Conservation (phyloP, 2,797 vertebrate genomes). For the Okamejei kenojei region DNA sequence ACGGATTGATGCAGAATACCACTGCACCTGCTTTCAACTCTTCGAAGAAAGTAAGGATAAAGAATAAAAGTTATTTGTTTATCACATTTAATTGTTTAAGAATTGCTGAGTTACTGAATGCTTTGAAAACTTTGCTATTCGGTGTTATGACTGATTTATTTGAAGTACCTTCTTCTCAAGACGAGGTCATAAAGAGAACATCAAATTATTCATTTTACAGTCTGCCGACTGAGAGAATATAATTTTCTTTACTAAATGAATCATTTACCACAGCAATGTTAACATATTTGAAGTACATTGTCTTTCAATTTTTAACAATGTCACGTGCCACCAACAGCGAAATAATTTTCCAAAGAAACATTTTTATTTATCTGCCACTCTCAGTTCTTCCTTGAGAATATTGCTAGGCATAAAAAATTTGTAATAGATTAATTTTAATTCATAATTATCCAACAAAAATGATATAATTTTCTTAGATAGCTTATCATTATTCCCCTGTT, state of each 20-base stretch:
- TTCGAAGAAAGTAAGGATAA: neutral
- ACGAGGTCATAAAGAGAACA: neutral
- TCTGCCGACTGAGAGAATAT: slow-evolving; percentile 28
- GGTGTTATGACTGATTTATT: slow-evolving; percentile 26
- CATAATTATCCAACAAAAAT: neutral
- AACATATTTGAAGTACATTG: slow-evolving; percentile 23
- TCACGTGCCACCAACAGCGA: slow-evolving; percentile 18
- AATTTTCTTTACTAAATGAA: slow-evolving; percentile 29
- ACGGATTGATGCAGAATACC: no score
- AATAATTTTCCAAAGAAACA: neutral
- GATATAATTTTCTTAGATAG: neutral
- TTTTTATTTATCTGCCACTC: neutral
- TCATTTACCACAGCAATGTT: slow-evolving; percentile 15
- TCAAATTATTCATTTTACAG: neutral
- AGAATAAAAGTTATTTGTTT: neutral
- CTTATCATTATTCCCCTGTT: neutral
- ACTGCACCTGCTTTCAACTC: no score
- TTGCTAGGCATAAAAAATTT: neutral
- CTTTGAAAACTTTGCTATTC: neutral
- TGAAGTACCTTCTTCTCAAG: slow-evolving; percentile 15
- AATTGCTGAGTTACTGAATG: neutral
- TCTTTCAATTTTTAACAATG: slow-evolving; percentile 28
- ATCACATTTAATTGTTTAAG: neutral
- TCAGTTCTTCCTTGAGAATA: neutral
- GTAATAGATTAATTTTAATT: neutral